Base-by-base conservation (phyloP, 2,797 vertebrate genomes). In the Melanotaenia boesemani region DNA sequence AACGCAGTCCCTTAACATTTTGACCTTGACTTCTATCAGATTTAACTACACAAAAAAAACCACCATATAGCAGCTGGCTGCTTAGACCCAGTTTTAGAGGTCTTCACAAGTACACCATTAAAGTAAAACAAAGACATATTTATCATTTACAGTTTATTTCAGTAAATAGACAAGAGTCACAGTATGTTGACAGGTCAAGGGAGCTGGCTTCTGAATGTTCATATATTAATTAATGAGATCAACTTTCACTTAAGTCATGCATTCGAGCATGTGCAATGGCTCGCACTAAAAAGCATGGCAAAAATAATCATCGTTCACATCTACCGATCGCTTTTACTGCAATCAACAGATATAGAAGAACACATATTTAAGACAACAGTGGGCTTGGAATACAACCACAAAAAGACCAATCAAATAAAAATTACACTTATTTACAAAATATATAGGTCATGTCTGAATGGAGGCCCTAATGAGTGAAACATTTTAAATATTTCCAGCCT, bases 91-190 rank as follows among this genome's bases (percentile, higher is more conserved):
- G 24, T 70, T 62, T 71, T 52, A 76, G 61, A 59, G 58, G 72
- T 67, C 62, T 63, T 72, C 28, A 67, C 76, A 66, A 60, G 77
- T 77, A 67, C 86, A 89, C 87, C 83, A 80, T 80, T 74, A 88
- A 91, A 86, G 52, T 72, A 89, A 82, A 89, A 74, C 72, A 84
- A 65, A 58, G 32, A 77, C 56, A 75, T 59, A 72, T 80, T 62
- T 81, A 74, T 79, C 81, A 84, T 84, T 81, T 84, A 90, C 76
- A 91, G 52, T 46, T 85, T 67, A 72, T 37, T 86, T 77, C 87
- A 92, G 88, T 89, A 89, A 88, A 87, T 74, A 78, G 74, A 86
- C 71, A 84, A 58, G 65, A 77, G n/a, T 93, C 92, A 94, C 91
- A 91, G 91, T 92, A 85, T 88, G 79, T 54, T 54, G 41, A 87